These are phyloP conservation scores for Hypotaenidia okinawae DNA, from an alignment of 2,797 vertebrate species.

Conservation along the genomic window DNA sequence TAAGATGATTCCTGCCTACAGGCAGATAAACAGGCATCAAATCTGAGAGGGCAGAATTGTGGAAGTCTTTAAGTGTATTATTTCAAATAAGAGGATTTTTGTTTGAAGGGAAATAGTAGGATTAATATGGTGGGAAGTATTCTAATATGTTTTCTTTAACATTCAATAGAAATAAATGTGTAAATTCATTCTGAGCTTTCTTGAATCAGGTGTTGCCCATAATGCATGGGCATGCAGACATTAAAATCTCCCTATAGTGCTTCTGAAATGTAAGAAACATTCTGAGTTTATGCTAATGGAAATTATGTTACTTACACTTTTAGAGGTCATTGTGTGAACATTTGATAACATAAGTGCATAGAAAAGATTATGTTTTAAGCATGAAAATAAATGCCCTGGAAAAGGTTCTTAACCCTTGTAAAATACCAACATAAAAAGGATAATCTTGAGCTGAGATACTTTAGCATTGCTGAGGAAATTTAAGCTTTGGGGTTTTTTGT, in stretches of 20 bases:
- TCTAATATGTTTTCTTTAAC: neutral
- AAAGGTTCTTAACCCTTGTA: constrained; percentile 25
- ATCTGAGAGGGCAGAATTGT: neutral
- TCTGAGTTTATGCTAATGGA: neutral
- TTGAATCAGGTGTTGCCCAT: neutral
- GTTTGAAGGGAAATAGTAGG: neutral
- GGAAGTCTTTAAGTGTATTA: neutral
- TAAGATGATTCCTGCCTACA: neutral
- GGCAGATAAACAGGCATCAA: neutral
- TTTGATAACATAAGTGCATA: neutral
- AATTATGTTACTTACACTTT: neutral
- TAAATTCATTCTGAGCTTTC: neutral
- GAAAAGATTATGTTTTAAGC: constrained; percentile 15
- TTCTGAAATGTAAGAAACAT: neutral
- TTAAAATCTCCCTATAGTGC: neutral
- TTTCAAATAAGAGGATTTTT: neutral
- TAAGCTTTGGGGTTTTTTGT: neutral
- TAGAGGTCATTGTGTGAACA: neutral
- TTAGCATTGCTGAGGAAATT: neutral
- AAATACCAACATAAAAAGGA: constrained; percentile 15
- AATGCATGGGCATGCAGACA: neutral
- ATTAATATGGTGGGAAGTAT: neutral
- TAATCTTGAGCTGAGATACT: constrained; percentile 2
- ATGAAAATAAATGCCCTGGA: neutral
- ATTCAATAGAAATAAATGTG: neutral